phyloP scores from a whole-genome alignment of 1,140 invertebrate species.

The Heliconius eleuchia region DNA sequence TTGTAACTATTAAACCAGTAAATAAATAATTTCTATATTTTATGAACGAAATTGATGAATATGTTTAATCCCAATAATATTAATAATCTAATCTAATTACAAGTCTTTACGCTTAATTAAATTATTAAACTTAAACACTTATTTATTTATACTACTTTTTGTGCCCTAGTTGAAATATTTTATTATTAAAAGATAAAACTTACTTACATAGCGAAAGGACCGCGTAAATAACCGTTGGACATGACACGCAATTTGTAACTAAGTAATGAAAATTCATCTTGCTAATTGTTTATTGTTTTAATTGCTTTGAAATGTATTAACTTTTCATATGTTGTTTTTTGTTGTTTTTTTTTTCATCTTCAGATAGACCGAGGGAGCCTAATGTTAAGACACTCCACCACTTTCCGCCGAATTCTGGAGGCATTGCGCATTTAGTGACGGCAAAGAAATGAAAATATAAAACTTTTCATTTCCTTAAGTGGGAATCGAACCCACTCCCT shows the following conservation, averaged over 20 bases:
- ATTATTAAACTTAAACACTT: background rate
- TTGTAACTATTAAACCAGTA: too few relatives aligned
- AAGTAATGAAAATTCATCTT: slow-evolving; percentile 32
- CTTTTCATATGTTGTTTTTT: slow-evolving; percentile 1
- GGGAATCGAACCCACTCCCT: background rate
- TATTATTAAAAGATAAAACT: background rate
- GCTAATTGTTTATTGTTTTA: slow-evolving; percentile 32
- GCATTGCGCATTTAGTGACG: too few relatives aligned
- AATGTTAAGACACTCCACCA: background rate
- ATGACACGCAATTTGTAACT: slow-evolving; percentile 21
- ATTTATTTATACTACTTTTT: background rate
- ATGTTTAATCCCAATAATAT: too few relatives aligned
- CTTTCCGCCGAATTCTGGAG: too few relatives aligned
- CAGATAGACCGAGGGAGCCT: background rate
- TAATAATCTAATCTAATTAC: background rate
- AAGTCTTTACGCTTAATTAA: background rate
- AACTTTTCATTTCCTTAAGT: background rate
- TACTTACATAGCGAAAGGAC: background rate
- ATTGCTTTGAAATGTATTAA: slow-evolving; percentile 17
- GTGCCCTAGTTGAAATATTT: background rate
- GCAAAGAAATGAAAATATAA: too few relatives aligned
- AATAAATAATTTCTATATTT: too few relatives aligned
- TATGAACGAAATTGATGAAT: too few relatives aligned
- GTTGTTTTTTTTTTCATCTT: background rate
- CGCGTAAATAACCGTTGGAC: slow-evolving; percentile 17